Evolutionary conservation across 1,140 invertebrate genomes (phyloP).

Genomic region (Hyles vespertilio): DNA sequence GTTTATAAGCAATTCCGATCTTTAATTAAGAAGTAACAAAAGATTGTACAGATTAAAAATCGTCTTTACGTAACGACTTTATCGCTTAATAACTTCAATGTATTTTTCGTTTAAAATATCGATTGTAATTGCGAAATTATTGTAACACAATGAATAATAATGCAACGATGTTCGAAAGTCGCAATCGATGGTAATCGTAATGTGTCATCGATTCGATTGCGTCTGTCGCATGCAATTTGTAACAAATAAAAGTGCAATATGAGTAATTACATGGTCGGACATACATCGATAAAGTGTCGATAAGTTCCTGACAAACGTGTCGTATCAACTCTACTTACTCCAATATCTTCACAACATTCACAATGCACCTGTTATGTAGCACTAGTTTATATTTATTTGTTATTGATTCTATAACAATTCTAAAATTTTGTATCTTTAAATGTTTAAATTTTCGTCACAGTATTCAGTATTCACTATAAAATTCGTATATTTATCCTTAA

Average conservation of each 20-base stretch:
- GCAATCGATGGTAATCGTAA: conserved; percentile 6
- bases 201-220: conserved; percentile 4
- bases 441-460: no score
- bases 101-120: conserved; percentile 10
- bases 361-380: conserved; percentile 23
- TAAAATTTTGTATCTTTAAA: no score
- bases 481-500: no score
- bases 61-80: conserved; percentile 13
- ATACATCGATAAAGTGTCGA: conserved; percentile 6
- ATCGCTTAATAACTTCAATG: conserved; percentile 9
- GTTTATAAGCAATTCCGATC: not conserved
- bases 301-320: conserved; percentile 1
- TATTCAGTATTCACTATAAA: no score
- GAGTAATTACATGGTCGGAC: conserved; percentile 6
- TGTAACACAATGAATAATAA: conserved; percentile 12
- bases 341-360: conserved; percentile 18
- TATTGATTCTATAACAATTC: no score
- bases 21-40: not conserved
- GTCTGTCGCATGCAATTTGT: conserved; percentile 9
- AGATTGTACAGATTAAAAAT: not conserved
- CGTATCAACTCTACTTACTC: not conserved
- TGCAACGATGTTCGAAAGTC: conserved; percentile 1
- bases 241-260: not conserved
- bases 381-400: conserved; percentile 1
- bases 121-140: conserved; percentile 17